A percentile compares a stretch with the other conserved stretches of the same genome.
These are phyloP conservation scores for Oenanthe melanoleuca DNA, from an alignment of 2,113 vertebrate species.

Conservation along the genomic window DNA sequence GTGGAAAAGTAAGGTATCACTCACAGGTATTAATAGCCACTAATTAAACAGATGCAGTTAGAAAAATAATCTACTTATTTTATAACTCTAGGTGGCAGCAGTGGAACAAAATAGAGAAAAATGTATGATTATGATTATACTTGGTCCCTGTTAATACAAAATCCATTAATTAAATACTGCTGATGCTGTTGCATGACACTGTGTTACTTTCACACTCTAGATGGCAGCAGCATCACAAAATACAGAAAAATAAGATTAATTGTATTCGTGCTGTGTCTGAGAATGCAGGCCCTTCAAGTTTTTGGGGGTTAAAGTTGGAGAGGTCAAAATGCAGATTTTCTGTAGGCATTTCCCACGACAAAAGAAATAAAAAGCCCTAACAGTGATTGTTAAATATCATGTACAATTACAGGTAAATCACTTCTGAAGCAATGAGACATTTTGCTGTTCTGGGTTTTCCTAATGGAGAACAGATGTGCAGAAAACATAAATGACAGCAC, in stretches of 20 bases:
- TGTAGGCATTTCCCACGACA: background rate
- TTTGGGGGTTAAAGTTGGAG: background rate
- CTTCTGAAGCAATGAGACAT: fast-evolving
- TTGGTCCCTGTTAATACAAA: background rate
- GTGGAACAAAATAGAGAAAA: slow-evolving; percentile 36
- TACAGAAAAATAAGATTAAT: slow-evolving; percentile 38
- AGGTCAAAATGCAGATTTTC: background rate
- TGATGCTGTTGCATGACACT: background rate
- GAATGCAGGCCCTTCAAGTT: background rate
- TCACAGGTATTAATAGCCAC: background rate
- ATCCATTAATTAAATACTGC: slow-evolving; percentile 29
- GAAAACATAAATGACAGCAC: background rate
- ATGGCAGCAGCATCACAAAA: slow-evolving; percentile 79
- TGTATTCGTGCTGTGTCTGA: background rate
- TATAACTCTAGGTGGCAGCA: slow-evolving; percentile 60
- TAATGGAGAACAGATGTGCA: background rate
- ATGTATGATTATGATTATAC: background rate
- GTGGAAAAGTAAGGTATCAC: background rate
- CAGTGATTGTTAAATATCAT: background rate
- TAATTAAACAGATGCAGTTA: background rate
- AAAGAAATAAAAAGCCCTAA: background rate
- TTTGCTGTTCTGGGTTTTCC: background rate
- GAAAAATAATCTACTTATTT: background rate
- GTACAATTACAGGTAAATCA: background rate
- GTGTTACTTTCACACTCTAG: slow-evolving; percentile 68